These are phyloP conservation scores for Ochropleura plecta DNA, from an alignment of 2,888 invertebrate genomes.

Conservation along the genomic window DNA sequence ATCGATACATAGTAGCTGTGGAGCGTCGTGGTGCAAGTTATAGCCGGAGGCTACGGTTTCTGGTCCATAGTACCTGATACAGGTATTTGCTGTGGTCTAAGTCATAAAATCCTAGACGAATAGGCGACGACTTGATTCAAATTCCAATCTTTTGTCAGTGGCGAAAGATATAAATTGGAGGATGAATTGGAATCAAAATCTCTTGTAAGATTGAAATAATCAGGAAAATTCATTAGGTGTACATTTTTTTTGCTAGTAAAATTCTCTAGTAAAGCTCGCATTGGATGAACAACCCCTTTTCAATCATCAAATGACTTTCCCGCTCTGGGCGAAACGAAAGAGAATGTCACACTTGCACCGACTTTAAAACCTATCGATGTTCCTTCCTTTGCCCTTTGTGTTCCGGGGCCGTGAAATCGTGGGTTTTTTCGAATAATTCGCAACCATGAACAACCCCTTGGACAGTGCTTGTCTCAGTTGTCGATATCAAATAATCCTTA, in stretches of 20 bases:
- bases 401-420: no score
- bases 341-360: no score
- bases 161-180: no score
- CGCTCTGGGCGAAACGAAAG: no score
- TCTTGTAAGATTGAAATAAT: background rate
- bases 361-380: no score
- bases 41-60: slow-evolving; percentile 64
- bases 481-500: background rate
- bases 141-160: no score
- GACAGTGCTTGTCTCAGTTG: background rate
- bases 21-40: slow-evolving; percentile 43
- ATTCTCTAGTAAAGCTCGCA: background rate
- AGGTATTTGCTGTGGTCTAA: slow-evolving; percentile 46
- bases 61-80: slow-evolving; percentile 63
- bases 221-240: background rate
- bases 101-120: slow-evolving; percentile 19
- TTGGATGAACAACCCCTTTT: background rate
- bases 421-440: no score
- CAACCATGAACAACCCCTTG: background rate
- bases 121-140: background rate
- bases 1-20: slow-evolving; percentile 27
- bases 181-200: background rate
- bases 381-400: no score
- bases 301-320: no score
- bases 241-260: background rate